Evolutionary conservation across 2,797 vertebrate genomes (phyloP).

Genomic region (Leuciscus waleckii): DNA sequence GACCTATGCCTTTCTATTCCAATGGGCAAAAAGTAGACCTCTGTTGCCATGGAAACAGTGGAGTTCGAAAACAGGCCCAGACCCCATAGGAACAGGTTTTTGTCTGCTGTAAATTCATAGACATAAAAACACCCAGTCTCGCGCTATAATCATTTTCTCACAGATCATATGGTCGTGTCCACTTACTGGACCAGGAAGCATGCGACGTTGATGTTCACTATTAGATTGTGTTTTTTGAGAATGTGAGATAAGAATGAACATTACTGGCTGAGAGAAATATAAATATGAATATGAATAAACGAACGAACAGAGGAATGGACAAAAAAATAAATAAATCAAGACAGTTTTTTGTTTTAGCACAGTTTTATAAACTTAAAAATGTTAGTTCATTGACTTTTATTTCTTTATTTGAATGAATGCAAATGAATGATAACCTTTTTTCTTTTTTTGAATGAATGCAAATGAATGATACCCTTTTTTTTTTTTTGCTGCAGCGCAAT

Average conservation of each 20-base stretch:
- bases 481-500: not conserved
- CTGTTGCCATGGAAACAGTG: conserved; percentile 80
- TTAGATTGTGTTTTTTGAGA: conserved; percentile 10
- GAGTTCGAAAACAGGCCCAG: conserved; percentile 73
- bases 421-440: not conserved
- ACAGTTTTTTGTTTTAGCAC: not conserved
- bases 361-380: not conserved
- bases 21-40: conserved; percentile 72
- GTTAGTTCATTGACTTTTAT: not conserved
- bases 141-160: not conserved
- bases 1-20: conserved; percentile 44
- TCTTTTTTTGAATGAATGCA: not conserved
- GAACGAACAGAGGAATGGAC: not conserved
- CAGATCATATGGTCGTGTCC: conserved; percentile 6
- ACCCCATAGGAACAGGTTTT: conserved; percentile 74
- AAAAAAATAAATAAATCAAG: not conserved
- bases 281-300: not conserved
- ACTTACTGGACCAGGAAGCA: conserved; percentile 19
- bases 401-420: not conserved
- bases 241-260: not conserved
- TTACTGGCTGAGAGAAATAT: not conserved
- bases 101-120: conserved; percentile 70
- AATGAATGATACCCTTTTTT: not conserved
- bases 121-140: conserved; percentile 16
- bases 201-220: not conserved